Conservation (phyloP, 2,888 invertebrate species). For the Aspidiotus rigidus region DNA sequence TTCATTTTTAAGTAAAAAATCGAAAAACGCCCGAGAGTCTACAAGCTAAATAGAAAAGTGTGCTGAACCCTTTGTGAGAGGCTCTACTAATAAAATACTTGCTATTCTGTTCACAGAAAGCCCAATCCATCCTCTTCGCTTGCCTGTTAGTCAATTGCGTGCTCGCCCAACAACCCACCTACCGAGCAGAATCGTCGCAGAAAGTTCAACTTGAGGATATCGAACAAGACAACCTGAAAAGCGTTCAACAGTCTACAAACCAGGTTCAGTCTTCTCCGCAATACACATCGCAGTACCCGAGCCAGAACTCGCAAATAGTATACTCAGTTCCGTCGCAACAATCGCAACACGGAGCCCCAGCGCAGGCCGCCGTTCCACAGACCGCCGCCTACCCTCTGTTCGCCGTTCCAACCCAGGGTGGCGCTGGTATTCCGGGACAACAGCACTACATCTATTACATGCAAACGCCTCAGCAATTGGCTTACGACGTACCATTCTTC, state of each 20-base stretch:
- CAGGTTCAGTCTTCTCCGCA: not conserved
- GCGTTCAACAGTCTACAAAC: not conserved
- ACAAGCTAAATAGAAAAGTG: too few species aligned
- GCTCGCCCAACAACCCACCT: conserved; percentile 5
- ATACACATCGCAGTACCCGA: conserved; percentile 18
- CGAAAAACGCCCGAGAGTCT: too few species aligned
- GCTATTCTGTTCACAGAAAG: conserved; percentile 18
- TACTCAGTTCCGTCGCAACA: conserved; percentile 15
- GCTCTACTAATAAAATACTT: not conserved
- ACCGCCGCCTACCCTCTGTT: not conserved
- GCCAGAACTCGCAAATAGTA: conserved; percentile 2
- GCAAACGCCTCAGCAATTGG: conserved; percentile 5
- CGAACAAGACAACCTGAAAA: conserved; percentile 26
- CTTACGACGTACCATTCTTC: conserved; percentile 8
- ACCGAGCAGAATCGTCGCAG: not conserved
- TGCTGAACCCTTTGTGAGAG: not conserved
- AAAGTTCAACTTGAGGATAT: conserved; percentile 29
- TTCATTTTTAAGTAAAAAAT: too few species aligned
- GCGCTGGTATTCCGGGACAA: not conserved
- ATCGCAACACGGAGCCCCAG: conserved; percentile 1
- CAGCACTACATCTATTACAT: conserved; percentile 5
- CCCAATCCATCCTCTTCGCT: not conserved
- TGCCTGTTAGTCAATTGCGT: conserved; percentile 7
- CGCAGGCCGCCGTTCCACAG: conserved; percentile 7
- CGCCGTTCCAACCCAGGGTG: not conserved